Conservation (phyloP, 2,888 invertebrate genomes). For the Chaetogeoica ovagalla region DNA sequence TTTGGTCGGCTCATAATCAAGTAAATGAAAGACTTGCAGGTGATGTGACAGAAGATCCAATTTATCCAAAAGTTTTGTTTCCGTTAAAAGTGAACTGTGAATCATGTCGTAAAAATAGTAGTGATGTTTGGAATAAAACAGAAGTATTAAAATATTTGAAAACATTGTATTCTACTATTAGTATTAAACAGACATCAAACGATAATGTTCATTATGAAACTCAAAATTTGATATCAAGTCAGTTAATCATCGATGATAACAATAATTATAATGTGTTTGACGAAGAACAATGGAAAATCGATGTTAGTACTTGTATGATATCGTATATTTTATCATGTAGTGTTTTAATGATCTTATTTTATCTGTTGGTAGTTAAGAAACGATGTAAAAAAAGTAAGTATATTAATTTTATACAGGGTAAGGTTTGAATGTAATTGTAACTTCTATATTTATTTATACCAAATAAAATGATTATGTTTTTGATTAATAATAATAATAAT, state of each 20-base stretch:
- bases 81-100: constrained; percentile 73
- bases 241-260: background rate
- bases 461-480: constrained; percentile 1
- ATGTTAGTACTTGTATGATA: constrained; percentile 42
- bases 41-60: constrained; percentile 86
- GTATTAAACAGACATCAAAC: constrained; percentile 54
- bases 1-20: constrained; percentile 92
- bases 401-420: constrained; percentile 34
- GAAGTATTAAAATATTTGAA: constrained; percentile 69
- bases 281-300: constrained; percentile 37
- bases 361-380: constrained; percentile 32
- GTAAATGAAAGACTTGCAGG: constrained; percentile 86
- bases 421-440: constrained; percentile 9
- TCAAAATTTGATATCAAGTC: background rate
- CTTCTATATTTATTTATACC: background rate
- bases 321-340: constrained; percentile 39
- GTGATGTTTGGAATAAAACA: constrained; percentile 65
- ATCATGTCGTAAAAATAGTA: constrained; percentile 66
- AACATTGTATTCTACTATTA: constrained; percentile 62
- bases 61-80: constrained; percentile 86
- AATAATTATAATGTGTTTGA: constrained; percentile 23
- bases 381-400: constrained; percentile 47
- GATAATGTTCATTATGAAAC: background rate
- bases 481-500: background rate
- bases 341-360: constrained; percentile 38